phyloP scores from a whole-genome alignment of 2,113 vertebrate genomes.

The Ahaetulla prasina region DNA sequence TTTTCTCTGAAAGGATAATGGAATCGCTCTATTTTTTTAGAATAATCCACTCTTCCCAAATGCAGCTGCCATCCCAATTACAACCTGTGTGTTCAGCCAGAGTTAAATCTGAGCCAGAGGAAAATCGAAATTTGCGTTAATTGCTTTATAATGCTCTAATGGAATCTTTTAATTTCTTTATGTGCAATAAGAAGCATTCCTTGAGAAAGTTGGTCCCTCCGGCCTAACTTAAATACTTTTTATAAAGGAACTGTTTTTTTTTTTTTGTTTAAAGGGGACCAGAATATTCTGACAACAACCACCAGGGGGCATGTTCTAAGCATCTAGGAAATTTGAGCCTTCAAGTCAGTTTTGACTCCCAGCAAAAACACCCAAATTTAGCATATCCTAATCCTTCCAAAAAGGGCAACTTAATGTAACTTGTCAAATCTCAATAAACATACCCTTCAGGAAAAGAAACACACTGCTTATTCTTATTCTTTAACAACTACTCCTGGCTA shows the following conservation, averaged over 20 bases:
- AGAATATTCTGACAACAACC: not conserved
- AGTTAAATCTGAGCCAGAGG: not conserved
- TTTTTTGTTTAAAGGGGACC: not conserved
- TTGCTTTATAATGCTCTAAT: not conserved
- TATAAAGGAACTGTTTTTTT: not conserved
- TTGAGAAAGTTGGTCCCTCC: accelerated
- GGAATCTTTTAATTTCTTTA: not conserved
- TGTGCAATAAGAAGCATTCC: not conserved
- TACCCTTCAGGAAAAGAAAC: not conserved
- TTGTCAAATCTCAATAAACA: not conserved
- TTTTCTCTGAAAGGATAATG: slow-evolving; percentile 3
- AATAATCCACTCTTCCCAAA: not conserved
- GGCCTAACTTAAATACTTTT: not conserved
- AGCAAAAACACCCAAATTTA: not conserved
- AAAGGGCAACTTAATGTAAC: not conserved
- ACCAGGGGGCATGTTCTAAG: not conserved
- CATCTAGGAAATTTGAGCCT: too few relatives aligned
- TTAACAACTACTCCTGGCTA: not conserved
- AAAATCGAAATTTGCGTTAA: not conserved
- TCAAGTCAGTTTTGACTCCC: not conserved
- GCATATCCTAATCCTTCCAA: not conserved
- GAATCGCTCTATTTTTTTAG: not conserved
- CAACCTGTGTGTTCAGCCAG: not conserved
- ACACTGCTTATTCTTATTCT: not conserved
- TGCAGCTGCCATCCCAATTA: not conserved